Base-by-base conservation (phyloP, 2,113 vertebrate species). In the Leptobrachium leishanense region DNA sequence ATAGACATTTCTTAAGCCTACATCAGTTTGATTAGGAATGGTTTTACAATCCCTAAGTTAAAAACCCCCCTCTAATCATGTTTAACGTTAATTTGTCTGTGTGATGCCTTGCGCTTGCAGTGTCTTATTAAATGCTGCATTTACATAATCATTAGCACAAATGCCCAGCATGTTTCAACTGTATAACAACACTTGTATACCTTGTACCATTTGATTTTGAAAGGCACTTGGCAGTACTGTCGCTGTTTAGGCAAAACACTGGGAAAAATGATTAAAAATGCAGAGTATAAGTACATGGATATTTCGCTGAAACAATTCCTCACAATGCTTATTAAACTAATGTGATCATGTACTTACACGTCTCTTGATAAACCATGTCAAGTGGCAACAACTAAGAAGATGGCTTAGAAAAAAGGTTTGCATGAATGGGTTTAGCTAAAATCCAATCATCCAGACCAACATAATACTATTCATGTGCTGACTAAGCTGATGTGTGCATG, bases 71-170 rank as follows among this genome's bases (percentile, higher is more conserved):
- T 31, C 20, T 68, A 44, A 68, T 68, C 42, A 43, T n/a, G 67
- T 43, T 43, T 44, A 68, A 15, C 10, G 42, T 68, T n/a, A 68
- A 68, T 68, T 68, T 43, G 67, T 43, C 67, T 68, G 31, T 64
- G 62, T 64, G 67, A 43, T 68, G 67, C 6, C 66, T 68, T 68
- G 13, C 67, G 11, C 11, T 43, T 68, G 42, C 41, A 68, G 65
- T 43, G 41, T 41, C 67, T 68, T 41, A 68, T 68, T 68, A 68
- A 43, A 68, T 12, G 67, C 67, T 68, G 67, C 44, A 68, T 68
- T 68, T 68, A 68, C 67, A 68, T 68, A 68, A 68, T 68, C 66
- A 68, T 68, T 68, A 68, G 66, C 66, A 68, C 40, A 68, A 68
- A 68, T 68, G 42, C 42, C 67, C 67, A 68, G 67, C 67, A 44